Evolutionary conservation across 2,113 vertebrate species (phyloP), one percentile per base, ranked within the genome.

Genomic region (Syrrhaptes paradoxus): DNA sequence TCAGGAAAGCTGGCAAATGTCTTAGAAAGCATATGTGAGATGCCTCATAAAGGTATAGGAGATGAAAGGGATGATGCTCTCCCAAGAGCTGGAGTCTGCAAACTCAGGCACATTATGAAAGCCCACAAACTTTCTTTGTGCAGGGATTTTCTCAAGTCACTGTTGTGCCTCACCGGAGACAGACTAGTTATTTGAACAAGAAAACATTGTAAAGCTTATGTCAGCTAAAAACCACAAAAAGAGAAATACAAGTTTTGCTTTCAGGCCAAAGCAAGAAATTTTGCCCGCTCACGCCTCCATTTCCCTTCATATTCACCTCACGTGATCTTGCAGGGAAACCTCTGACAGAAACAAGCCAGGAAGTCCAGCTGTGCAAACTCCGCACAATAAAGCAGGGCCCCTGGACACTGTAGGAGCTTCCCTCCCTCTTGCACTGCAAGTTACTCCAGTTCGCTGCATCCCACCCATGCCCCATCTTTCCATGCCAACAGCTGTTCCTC

Each of bases 181-280:
- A 93, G 52, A 65, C 20, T 15, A 76, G 43, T 88, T 90, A 94
- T 92, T 86, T 96, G 49, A 94, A 72, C 83, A 92, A 59, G 85
- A 26, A 92, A 93, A 80, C 31, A 62, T 3, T 58, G 20, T 62
- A 84, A 90, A 85, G 63, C 74, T 70, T 91, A 13, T 74, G 71
- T 93, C 74, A 93, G 81, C 87, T 89, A 61, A 85, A 95, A 95
- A 52, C 9, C 67, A 87, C 67, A 83, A 36, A 70, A 71, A 78
- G 48, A 85, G 49, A 75, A 72, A 34, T 62, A 38, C 65, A 46
- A 48, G 22, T 57, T 85, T 77, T 82, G 62, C 34, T 93, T 72
- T 63, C 85, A 92, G 49, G 57, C 62, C 55, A 87, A 80, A 87
- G 85, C 77, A 79, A 90, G 71, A 72, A 16, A 9, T 87, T 91